A percentile compares a stretch with the other conserved stretches of the same genome.
Evolutionary conservation across 2,113 vertebrate genomes (phyloP).

Genomic region (Tautogolabrus adspersus): DNA sequence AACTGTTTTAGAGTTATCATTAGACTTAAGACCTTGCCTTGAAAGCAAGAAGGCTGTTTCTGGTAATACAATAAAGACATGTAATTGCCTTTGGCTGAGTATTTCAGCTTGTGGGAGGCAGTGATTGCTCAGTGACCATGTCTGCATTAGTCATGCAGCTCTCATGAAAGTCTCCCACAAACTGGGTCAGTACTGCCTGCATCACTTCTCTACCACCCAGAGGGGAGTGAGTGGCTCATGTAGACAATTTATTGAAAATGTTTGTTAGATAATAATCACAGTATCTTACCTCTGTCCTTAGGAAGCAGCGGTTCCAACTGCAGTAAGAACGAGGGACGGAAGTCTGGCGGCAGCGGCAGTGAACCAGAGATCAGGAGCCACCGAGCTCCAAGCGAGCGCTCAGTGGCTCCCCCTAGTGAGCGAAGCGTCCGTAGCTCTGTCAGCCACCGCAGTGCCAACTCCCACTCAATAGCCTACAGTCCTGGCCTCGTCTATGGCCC

Average conservation of each 20-base stretch:
- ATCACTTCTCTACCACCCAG: constrained; percentile 25
- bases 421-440: constrained; percentile 91
- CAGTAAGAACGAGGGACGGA: constrained; percentile 88
- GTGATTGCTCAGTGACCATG: constrained; percentile 23
- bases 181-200: constrained; percentile 54
- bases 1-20: constrained; percentile 10
- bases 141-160: constrained; percentile 61
- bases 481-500: constrained; percentile 84
- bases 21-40: constrained; percentile 12
- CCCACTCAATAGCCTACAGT: constrained; percentile 79
- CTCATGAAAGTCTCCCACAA: constrained; percentile 43
- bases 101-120: constrained; percentile 30
- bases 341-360: constrained; percentile 90
- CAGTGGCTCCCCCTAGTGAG: constrained; percentile 88
- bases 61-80: constrained; percentile 53
- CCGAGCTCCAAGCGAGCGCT: constrained; percentile 90
- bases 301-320: constrained; percentile 97
- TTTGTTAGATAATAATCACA: not conserved
- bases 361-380: constrained; percentile 90
- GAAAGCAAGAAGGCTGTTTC: constrained; percentile 25
- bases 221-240: constrained; percentile 19
- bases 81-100: constrained; percentile 39
- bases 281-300: constrained; percentile 28
- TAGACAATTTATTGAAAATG: constrained; percentile 1
- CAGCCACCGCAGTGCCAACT: constrained; percentile 88